phyloP scores from a whole-genome alignment of 2,113 vertebrate species.

The Butastur rufipennis region DNA sequence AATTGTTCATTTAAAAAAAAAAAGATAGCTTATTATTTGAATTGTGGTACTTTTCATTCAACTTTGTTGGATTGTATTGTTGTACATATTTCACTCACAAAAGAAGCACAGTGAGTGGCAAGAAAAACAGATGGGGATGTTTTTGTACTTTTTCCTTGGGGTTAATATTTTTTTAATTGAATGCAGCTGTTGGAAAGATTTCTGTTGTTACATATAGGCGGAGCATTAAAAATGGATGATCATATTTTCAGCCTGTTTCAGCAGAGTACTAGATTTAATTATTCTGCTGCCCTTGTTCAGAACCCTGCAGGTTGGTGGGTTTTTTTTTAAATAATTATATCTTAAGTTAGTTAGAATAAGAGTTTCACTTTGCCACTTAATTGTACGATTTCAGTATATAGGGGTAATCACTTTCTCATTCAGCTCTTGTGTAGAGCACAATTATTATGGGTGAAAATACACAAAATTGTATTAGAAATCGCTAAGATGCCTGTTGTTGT shows the following conservation, averaged over 20 bases:
- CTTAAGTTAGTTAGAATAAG: background rate
- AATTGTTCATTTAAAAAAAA: slow-evolving; percentile 28
- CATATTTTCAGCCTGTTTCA: slow-evolving; percentile 40
- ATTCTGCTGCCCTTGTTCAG: slow-evolving; percentile 23
- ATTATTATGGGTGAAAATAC: background rate
- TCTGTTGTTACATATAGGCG: slow-evolving; percentile 30
- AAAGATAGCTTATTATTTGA: slow-evolving; percentile 26
- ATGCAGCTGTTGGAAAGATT: slow-evolving; percentile 62
- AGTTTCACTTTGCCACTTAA: background rate
- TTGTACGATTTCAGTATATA: background rate
- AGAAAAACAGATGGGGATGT: slow-evolving; percentile 55
- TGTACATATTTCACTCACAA: slow-evolving; percentile 33
- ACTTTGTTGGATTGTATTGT: slow-evolving; percentile 36
- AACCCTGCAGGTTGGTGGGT: background rate
- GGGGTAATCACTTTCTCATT: background rate
- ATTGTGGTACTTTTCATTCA: slow-evolving; percentile 53
- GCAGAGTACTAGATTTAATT: slow-evolving; percentile 20
- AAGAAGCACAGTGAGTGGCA: slow-evolving; percentile 47
- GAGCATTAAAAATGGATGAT: slow-evolving; percentile 48
- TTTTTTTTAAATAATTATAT: background rate
- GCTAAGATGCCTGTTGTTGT: background rate
- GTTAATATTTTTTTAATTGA: slow-evolving; percentile 75
- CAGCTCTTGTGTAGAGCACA: background rate
- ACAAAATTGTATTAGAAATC: background rate
- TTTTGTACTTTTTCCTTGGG: slow-evolving; percentile 57